Evolutionary conservation across 2,888 invertebrate species (phyloP).

Genomic region (Lasioglossum villosulum): DNA sequence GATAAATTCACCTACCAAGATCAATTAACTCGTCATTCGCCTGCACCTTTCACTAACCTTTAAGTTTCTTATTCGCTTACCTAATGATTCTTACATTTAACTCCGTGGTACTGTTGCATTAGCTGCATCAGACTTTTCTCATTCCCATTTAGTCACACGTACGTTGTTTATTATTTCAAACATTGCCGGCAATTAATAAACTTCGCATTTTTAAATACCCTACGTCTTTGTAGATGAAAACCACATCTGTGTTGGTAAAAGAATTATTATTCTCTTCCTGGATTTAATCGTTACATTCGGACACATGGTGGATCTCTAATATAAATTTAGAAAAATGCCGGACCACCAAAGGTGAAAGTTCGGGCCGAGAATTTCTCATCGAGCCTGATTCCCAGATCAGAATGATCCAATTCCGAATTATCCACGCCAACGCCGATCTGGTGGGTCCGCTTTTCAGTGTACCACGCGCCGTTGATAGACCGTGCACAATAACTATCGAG

Average conservation of each 20-base stretch:
- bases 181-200: neutral
- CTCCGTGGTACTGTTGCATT: neutral
- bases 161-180: neutral
- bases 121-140: neutral
- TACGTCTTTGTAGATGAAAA: too few relatives aligned
- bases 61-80: neutral
- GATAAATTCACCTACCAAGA: neutral
- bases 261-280: neutral
- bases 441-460: conserved; percentile 63
- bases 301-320: neutral
- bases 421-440: conserved; percentile 65
- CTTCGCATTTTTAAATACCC: neutral
- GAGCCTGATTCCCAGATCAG: conserved; percentile 67
- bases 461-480: conserved; percentile 71
- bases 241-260: neutral
- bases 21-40: conserved; percentile 4
- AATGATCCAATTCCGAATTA: conserved; percentile 80
- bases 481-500: conserved; percentile 73
- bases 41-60: conserved; percentile 6
- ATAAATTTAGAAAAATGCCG: neutral
- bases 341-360: neutral
- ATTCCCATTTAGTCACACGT: neutral
- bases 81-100: conserved; percentile 5
- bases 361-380: neutral
- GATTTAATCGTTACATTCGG: neutral